Conservation (phyloP, 2,113 vertebrate genomes). For the Sylvietta virens region DNA sequence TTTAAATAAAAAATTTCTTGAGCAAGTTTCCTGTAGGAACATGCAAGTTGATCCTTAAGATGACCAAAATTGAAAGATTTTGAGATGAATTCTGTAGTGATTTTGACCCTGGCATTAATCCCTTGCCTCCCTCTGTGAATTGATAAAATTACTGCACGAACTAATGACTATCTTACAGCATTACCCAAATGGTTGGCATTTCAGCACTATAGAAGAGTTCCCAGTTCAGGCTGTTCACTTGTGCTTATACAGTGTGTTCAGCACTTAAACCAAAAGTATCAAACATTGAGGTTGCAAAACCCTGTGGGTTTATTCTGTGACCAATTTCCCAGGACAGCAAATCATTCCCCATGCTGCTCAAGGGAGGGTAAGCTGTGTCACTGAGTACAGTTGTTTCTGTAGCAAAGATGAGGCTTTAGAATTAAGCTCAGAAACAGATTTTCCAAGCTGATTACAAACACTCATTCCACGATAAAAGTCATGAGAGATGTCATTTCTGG, state of each 20-base stretch:
- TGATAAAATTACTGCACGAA: not conserved
- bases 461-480: not conserved
- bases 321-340: slow-evolving; percentile 10
- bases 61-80: not conserved
- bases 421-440: slow-evolving; percentile 37
- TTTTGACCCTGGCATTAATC: not conserved
- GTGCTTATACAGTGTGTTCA: slow-evolving; percentile 2
- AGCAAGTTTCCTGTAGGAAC: not conserved
- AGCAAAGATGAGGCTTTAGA: not conserved
- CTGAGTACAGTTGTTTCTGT: not conserved
- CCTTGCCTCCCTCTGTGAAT: not conserved
- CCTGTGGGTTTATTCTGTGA: not conserved
- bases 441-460: not conserved
- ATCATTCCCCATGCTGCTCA: not conserved
- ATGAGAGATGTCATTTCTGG: not conserved
- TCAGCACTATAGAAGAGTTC: not conserved
- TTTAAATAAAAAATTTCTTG: not conserved
- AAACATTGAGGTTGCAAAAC: not conserved
- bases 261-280: not conserved
- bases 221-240: not conserved
- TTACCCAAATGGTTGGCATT: not conserved
- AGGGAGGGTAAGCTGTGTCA: not conserved
- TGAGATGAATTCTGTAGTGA: not conserved
- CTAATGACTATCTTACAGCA: not conserved
- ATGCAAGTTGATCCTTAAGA: not conserved